Conservation (phyloP, 1,140 invertebrate genomes). For the Chrysoperla carnea region DNA sequence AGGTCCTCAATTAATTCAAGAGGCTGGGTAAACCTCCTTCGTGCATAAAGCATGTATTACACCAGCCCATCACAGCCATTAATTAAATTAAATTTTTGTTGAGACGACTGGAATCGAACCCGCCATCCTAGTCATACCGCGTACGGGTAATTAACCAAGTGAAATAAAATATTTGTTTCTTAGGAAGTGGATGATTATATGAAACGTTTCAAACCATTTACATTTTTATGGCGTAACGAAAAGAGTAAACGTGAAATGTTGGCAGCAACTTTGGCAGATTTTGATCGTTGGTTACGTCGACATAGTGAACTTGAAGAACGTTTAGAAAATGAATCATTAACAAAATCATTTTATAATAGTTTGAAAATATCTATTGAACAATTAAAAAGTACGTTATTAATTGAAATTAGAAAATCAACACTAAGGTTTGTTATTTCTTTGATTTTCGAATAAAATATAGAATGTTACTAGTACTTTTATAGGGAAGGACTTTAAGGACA, state of each 20-base stretch:
- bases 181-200: constrained; percentile 59
- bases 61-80: no score
- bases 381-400: constrained; percentile 67
- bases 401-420: constrained; percentile 63
- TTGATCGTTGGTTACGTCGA: constrained; percentile 59
- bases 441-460: no score
- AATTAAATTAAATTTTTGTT: no score
- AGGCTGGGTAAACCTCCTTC: no score
- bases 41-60: no score
- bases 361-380: constrained; percentile 64
- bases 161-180: constrained; percentile 4
- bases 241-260: constrained; percentile 58
- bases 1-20: no score
- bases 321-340: constrained; percentile 33
- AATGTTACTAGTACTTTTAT: no score
- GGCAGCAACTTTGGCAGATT: constrained; percentile 58
- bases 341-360: constrained; percentile 37
- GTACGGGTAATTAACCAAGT: no score
- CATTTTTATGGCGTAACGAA: constrained; percentile 77
- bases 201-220: constrained; percentile 68
- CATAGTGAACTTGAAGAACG: constrained; percentile 63
- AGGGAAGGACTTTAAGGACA: no score
- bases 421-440: constrained; percentile 31
- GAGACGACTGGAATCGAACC: no score
- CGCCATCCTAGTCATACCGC: no score